Evolutionary conservation across 2,888 invertebrate genomes (phyloP), one percentile per base, ranked within the genome.

Genomic region (Caenorhabditis macrosperma): DNA sequence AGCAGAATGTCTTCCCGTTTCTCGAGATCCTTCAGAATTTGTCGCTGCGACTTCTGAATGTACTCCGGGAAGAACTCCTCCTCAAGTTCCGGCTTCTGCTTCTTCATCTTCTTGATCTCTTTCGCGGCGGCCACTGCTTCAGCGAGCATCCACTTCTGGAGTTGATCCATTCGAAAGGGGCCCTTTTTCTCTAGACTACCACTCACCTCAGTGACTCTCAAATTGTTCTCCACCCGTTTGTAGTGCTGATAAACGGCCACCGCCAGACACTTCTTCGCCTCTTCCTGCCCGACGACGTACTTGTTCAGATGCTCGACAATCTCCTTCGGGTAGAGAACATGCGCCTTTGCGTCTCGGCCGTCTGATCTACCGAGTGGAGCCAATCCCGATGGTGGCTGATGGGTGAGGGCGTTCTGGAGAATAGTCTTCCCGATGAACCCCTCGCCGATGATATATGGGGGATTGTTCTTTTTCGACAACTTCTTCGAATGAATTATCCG

Each of bases 191-290:
- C n/a, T n/a, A n/a, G 24, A 59, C 20, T 20, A 22, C 4, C 54
- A 10, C 68, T 24, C 33, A 75, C 79, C 55, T 81, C 81, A 3
- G 66, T 59, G 17, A 81, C 74, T 44, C 57, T 44, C 54, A 64
- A 63, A 92, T 97, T 97, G 92, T 97, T 96, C 91, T 95, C 95
- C 90, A 99, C 96, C 89, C 98, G 93, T 92, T 97, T 97, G 92
- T 98, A 99, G 91, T 99, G 98, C 92, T 98, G 97, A 92, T 99
- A 99, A 0, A 99, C 98, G 15, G 97, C 97, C 41, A 98, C 98
- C 0, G 97, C 94, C 38, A 99, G 93, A 44, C 97, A 96, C 92
- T 97, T 97, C 92, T 99, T 99, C 0, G 98, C 98, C 91, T 95
- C 94, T 85, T 97, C 76, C 46, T 85, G 84, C 2, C 84, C 84